These are phyloP conservation scores for Drosophila erecta DNA, from an alignment of 1,140 invertebrate genomes.

Conservation along the genomic window DNA sequence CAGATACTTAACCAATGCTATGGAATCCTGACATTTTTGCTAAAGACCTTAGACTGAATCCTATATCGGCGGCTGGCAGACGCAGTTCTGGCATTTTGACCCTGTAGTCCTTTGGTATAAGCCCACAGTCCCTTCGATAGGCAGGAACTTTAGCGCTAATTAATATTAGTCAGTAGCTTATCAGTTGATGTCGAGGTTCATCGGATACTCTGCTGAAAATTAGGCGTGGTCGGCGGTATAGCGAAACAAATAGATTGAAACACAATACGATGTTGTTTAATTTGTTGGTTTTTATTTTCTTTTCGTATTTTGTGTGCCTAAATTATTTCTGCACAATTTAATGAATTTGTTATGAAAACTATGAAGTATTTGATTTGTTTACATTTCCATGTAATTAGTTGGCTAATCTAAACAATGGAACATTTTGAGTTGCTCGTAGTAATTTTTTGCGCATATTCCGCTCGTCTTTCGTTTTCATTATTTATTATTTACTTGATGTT, in stretches of 20 bases:
- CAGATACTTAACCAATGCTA: constrained; percentile 62
- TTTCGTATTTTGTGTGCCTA: constrained; percentile 54
- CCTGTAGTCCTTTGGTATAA: too few relatives aligned
- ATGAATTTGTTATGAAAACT: constrained; percentile 65
- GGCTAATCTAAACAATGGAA: constrained; percentile 78
- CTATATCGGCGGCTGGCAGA: too few relatives aligned
- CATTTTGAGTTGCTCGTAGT: constrained; percentile 79
- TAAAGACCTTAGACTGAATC: constrained; percentile 41
- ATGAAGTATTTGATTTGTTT: constrained; percentile 50
- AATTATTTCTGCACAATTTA: constrained; percentile 71
- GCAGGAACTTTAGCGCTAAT: too few relatives aligned
- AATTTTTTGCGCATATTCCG: constrained; percentile 35
- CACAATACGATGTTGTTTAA: constrained; percentile 43
- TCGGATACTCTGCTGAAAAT: not conserved
- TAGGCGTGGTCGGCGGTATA: constrained; percentile 2
- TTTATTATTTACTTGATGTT: constrained; percentile 50
- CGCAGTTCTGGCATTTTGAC: too few relatives aligned
- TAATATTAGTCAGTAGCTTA: too few relatives aligned
- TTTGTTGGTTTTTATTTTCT: constrained; percentile 27
- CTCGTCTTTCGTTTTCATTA: constrained; percentile 30
- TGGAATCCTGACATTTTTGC: constrained; percentile 48
- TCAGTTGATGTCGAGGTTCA: too few relatives aligned
- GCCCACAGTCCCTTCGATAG: too few relatives aligned
- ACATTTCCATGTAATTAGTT: constrained; percentile 72
- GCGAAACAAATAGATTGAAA: not conserved